phyloP scores from a whole-genome alignment of 1,140 invertebrate species.

The Cyrtorhinus lividipennis region DNA sequence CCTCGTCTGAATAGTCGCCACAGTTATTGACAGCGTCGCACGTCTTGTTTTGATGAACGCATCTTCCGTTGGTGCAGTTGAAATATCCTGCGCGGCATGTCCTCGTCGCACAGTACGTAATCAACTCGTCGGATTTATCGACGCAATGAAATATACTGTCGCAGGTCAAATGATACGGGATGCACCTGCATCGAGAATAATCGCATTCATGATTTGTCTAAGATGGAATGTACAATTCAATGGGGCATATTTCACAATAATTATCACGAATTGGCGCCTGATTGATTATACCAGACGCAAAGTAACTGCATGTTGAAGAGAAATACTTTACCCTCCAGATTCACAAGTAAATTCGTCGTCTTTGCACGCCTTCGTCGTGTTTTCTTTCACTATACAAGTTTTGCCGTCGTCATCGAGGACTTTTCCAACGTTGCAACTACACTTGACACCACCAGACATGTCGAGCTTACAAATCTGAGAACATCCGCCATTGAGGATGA shows the following conservation, averaged over 20 bases:
- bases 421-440: conserved; percentile 43
- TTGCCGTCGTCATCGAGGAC: conserved; percentile 36
- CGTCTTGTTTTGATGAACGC: conserved; percentile 29
- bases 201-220: no score
- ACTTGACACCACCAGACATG: conserved; percentile 40
- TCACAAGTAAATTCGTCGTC: conserved; percentile 35
- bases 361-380: conserved; percentile 11
- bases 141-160: conserved; percentile 56
- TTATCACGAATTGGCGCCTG: no score
- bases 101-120: conserved; percentile 23
- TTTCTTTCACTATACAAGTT: conserved; percentile 32
- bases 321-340: conserved; percentile 35
- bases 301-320: no score
- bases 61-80: conserved; percentile 38
- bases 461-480: conserved; percentile 49
- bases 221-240: no score
- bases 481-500: conserved; percentile 55
- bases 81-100: background rate
- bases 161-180: conserved; percentile 62
- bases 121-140: conserved; percentile 58
- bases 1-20: conserved; percentile 31
- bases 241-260: no score
- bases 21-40: conserved; percentile 33
- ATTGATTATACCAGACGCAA: no score
- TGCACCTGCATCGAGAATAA: no score